A percentile compares a stretch with the other conserved stretches of the same genome.
phyloP scores from a whole-genome alignment of 1,140 invertebrate genomes.

The Drosophila nannoptera region DNA sequence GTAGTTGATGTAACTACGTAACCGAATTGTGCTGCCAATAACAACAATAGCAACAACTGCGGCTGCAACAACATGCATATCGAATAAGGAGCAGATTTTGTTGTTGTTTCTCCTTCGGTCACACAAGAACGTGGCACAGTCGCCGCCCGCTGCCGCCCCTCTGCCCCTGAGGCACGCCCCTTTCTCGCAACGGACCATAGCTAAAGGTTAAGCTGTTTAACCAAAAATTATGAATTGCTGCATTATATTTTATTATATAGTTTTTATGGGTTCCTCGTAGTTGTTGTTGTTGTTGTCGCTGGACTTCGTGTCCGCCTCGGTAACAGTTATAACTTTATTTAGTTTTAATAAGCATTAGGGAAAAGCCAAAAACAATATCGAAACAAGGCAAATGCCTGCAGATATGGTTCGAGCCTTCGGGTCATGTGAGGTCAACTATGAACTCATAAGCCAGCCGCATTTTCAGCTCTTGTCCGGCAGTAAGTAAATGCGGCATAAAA shows the following conservation, averaged over 20 bases:
- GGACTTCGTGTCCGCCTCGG: conserved; percentile 48
- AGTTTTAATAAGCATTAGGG: conserved; percentile 69
- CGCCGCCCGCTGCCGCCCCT: not conserved
- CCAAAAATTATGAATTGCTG: conserved; percentile 75
- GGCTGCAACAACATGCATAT: conserved; percentile 56
- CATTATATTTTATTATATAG: conserved; percentile 76
- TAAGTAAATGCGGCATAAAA: conserved; percentile 7
- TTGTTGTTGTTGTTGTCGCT: conserved; percentile 11
- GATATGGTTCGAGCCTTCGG: conserved; percentile 2
- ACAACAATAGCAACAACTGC: conserved; percentile 36
- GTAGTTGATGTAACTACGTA: conserved; percentile 70
- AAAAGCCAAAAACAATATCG: conserved; percentile 3
- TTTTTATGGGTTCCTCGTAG: conserved; percentile 51
- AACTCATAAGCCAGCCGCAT: conserved; percentile 22
- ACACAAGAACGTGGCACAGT: conserved; percentile 46
- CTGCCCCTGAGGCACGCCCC: too few species aligned
- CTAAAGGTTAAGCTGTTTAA: conserved; percentile 59
- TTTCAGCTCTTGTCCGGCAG: conserved; percentile 9
- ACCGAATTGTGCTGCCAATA: conserved; percentile 58
- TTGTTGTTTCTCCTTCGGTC: conserved; percentile 23
- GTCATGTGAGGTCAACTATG: conserved; percentile 54
- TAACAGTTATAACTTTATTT: conserved; percentile 75
- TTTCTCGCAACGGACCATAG: conserved; percentile 13
- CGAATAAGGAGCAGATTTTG: conserved; percentile 60
- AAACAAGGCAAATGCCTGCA: conserved; percentile 4